phyloP scores from a whole-genome alignment of 2,113 vertebrate species.

The Antechinus stuartii region DNA sequence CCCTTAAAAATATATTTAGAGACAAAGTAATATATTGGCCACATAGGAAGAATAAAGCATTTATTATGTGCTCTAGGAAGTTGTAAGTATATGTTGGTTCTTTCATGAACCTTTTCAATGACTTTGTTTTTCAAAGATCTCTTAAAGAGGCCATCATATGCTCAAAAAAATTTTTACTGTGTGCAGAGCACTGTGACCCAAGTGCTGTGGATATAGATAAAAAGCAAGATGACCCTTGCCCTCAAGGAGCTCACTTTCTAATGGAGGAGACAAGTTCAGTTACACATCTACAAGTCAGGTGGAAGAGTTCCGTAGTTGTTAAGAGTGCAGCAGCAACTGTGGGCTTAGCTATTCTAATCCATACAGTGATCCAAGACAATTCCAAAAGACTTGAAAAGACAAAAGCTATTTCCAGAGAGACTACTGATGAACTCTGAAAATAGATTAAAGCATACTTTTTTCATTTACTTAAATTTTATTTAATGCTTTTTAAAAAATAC shows the following conservation, averaged over 20 bases:
- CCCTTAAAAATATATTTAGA: not conserved
- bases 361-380: too few relatives aligned
- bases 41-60: not conserved
- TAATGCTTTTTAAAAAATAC: too few relatives aligned
- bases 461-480: too few relatives aligned
- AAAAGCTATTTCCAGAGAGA: too few relatives aligned
- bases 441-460: too few relatives aligned
- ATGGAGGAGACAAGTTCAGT: not conserved
- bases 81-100: not conserved
- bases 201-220: not conserved
- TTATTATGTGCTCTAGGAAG: not conserved
- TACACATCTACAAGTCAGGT: not conserved
- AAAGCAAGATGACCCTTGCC: not conserved
- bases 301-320: not conserved
- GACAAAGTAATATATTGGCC: not conserved
- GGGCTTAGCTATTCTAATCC: too few relatives aligned
- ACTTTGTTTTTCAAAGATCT: not conserved
- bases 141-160: not conserved
- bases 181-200: not conserved
- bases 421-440: too few relatives aligned
- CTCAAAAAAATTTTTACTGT: not conserved
- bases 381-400: too few relatives aligned
- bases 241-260: not conserved
- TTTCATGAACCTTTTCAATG: not conserved
- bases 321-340: not conserved